Conservation (phyloP, 2,888 invertebrate species). For the Hipparchia sbordonii region DNA sequence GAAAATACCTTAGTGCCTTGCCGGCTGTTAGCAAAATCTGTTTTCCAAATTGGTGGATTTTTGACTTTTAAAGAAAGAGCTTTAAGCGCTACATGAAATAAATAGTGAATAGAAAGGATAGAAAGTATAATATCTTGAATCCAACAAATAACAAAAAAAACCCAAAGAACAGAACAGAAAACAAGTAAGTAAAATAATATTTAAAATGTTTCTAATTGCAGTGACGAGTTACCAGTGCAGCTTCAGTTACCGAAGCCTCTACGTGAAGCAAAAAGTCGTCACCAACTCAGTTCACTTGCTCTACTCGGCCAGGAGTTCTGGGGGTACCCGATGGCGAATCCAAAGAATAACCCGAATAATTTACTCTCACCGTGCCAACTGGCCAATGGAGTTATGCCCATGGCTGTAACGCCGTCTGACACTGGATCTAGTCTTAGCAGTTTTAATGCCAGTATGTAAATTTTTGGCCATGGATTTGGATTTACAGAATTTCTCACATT, state of each 20-base stretch:
- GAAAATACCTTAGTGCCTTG: too few species aligned
- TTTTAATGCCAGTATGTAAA: slow-evolving; percentile 82
- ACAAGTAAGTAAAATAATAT: neutral
- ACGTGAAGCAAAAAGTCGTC: slow-evolving; percentile 93
- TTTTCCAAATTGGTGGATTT: too few species aligned
- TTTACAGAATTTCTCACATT: neutral
- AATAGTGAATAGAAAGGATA: too few species aligned
- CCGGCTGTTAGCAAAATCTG: too few species aligned
- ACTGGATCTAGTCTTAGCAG: slow-evolving; percentile 89
- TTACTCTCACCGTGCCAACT: slow-evolving; percentile 67
- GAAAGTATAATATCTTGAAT: too few species aligned
- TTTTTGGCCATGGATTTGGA: neutral
- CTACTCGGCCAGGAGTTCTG: slow-evolving; percentile 94
- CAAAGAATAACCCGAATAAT: slow-evolving; percentile 80
- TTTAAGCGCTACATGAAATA: too few species aligned
- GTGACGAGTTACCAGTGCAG: slow-evolving; percentile 96
- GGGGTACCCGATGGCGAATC: slow-evolving; percentile 91
- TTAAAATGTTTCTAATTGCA: slow-evolving; percentile 60
- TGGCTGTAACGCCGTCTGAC: slow-evolving; percentile 84
- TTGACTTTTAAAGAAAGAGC: too few species aligned
- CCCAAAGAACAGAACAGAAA: neutral
- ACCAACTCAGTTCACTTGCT: slow-evolving; percentile 94
- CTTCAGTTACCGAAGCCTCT: slow-evolving; percentile 93
- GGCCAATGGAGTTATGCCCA: slow-evolving; percentile 68
- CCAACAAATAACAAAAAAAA: too few species aligned